Conservation (phyloP, 2,888 invertebrate genomes). For the Ophion slaviceki region DNA sequence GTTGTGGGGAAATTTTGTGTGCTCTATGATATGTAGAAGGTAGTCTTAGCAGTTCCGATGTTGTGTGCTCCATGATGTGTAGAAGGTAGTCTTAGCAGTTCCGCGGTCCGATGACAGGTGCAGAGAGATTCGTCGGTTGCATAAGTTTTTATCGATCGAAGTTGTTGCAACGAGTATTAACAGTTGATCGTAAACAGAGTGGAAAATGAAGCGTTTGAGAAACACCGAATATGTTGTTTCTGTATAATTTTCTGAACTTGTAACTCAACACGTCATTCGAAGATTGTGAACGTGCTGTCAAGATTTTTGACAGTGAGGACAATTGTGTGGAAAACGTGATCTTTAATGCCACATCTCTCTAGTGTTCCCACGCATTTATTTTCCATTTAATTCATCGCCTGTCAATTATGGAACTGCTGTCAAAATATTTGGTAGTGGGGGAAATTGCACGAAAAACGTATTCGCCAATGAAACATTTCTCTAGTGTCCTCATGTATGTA, state of each 20-base stretch:
- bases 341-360: background rate
- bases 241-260: background rate
- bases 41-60: constrained; percentile 2
- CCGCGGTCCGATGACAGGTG: background rate
- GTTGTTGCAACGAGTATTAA: background rate
- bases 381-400: no score
- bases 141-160: background rate
- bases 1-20: background rate
- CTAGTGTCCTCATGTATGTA: no score
- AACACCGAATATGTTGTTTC: background rate
- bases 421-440: no score
- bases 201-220: background rate
- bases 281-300: background rate
- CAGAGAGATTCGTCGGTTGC: background rate
- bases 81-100: background rate
- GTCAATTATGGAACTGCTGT: no score
- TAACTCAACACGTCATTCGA: no score
- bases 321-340: background rate
- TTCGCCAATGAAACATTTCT: no score
- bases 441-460: no score
- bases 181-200: background rate
- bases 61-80: background rate
- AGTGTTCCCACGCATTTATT: background rate
- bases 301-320: background rate
- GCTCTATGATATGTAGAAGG: background rate